Evolutionary conservation across 1,140 invertebrate genomes (phyloP).

Genomic region (Globodera rostochiensis): DNA sequence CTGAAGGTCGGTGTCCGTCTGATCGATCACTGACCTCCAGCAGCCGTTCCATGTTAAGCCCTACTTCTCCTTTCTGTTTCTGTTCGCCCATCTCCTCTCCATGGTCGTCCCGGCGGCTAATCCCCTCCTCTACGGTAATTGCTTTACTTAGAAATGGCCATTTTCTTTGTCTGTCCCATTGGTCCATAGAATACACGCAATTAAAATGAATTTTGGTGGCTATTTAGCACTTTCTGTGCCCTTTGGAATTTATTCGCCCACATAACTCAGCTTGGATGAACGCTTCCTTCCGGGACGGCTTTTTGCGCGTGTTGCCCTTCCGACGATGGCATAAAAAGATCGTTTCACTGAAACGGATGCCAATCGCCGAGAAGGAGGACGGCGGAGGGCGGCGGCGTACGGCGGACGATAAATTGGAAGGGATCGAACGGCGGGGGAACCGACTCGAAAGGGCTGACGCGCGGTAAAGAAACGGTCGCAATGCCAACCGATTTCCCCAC

Average conservation of each 20-base stretch:
- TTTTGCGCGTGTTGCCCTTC: conserved; percentile 49
- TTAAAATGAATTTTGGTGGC: no score
- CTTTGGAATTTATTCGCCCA: not conserved
- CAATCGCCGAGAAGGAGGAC: not conserved
- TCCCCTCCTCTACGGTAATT: conserved; percentile 20
- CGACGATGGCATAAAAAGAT: conserved; percentile 1
- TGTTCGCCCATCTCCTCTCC: conserved; percentile 78
- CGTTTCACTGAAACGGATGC: not conserved
- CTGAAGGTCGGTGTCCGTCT: conserved; percentile 67
- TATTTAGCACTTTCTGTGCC: no score
- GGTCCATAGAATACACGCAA: no score
- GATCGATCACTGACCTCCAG: not conserved
- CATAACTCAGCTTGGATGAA: conserved; percentile 82
- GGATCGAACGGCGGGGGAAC: not conserved
- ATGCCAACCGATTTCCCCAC: not conserved
- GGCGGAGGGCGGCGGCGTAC: not conserved
- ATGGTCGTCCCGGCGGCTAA: conserved; percentile 28
- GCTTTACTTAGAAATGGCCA: not conserved
- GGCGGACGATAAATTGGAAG: not conserved
- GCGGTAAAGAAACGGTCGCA: not conserved
- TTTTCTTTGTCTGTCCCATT: no score
- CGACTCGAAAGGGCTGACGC: not conserved
- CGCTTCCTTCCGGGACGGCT: conserved; percentile 58
- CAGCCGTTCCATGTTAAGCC: conserved; percentile 66
- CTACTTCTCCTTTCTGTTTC: conserved; percentile 83